phyloP scores from a whole-genome alignment of 2,113 vertebrate species.

The Dasyprocta punctata region DNA sequence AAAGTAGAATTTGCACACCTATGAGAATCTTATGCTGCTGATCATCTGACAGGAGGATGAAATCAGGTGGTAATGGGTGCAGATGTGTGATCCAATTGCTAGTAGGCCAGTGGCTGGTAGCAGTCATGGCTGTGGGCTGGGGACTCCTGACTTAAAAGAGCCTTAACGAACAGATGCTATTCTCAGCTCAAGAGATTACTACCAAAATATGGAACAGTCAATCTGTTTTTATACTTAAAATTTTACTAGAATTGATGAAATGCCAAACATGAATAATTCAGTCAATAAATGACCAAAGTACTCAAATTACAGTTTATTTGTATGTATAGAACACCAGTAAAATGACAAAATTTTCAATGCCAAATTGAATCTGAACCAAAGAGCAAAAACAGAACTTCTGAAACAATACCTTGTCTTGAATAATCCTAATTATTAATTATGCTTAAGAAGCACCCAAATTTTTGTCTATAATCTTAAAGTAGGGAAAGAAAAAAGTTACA shows the following conservation, averaged over 20 bases:
- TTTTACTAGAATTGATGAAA: conserved; percentile 39
- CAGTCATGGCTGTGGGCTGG: background rate
- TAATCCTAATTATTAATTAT: conserved; percentile 21
- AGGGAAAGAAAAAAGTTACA: background rate
- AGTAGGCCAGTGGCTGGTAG: background rate
- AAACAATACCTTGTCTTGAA: background rate
- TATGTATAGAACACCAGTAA: background rate
- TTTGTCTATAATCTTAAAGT: background rate
- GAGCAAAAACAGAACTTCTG: background rate
- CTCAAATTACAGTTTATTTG: background rate
- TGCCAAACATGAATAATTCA: background rate
- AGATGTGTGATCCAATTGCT: background rate
- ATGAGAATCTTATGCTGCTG: background rate
- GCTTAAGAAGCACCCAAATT: background rate
- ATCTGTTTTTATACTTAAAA: background rate
- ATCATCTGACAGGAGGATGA: background rate
- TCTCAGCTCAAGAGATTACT: background rate
- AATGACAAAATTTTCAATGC: background rate
- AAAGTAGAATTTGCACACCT: background rate
- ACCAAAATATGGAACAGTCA: background rate
- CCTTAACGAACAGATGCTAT: background rate
- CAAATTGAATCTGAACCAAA: background rate
- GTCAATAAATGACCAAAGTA: background rate
- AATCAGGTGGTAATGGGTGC: no score
- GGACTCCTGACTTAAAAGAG: background rate